Conservation (phyloP, 2,888 invertebrate species). For the Heterodera filipjevi region DNA sequence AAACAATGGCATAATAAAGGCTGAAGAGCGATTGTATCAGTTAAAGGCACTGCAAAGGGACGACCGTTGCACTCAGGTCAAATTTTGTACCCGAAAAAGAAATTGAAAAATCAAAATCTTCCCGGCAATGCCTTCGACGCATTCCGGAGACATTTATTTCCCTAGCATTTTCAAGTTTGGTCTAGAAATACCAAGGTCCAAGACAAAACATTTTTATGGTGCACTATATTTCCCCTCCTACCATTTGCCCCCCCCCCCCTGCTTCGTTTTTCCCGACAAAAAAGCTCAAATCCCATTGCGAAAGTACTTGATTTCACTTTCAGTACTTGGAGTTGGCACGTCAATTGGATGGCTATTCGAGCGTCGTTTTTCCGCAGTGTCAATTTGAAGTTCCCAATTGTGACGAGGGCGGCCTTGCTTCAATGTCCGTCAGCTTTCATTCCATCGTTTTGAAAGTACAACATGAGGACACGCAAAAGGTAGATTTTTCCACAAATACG, state of each 20-base stretch:
- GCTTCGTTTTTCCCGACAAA: no score
- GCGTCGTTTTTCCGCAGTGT: conserved; percentile 91
- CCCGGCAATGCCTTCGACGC: not conserved
- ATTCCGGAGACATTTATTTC: no score
- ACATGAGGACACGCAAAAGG: conserved; percentile 37
- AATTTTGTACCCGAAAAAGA: not conserved
- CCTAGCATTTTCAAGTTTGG: no score
- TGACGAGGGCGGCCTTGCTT: conserved; percentile 81
- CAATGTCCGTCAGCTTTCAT: conserved; percentile 75
- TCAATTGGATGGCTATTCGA: conserved; percentile 87
- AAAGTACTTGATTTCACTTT: conserved; percentile 20
- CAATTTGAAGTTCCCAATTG: conserved; percentile 79
- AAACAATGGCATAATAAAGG: conserved; percentile 40
- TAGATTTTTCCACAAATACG: not conserved
- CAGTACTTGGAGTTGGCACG: conserved; percentile 82
- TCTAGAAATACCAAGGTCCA: no score
- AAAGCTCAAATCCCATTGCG: not conserved
- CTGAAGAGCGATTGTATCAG: conserved; percentile 75
- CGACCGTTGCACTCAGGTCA: conserved; percentile 79
- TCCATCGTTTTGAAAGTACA: conserved; percentile 73
- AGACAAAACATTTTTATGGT: no score
- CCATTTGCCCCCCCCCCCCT: no score
- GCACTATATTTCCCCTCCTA: no score
- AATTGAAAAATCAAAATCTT: not conserved
- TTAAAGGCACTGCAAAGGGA: conserved; percentile 91